Conservation (phyloP, 2,888 invertebrate species). For the Latrodectus hesperus region DNA sequence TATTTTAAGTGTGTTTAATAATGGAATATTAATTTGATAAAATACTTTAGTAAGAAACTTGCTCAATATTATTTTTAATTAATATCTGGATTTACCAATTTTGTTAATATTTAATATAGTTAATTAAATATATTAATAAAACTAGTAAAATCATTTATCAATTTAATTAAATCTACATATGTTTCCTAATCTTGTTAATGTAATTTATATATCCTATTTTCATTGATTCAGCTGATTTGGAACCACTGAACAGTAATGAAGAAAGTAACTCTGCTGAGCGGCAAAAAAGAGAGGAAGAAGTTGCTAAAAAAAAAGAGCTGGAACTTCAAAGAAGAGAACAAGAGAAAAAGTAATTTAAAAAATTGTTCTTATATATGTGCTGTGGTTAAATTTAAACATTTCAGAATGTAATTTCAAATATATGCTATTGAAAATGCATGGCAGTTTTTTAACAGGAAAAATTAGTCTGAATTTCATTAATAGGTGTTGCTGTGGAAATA, state of each 20-base stretch:
- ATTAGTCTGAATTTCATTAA: no score
- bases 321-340: slow-evolving; percentile 59
- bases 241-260: background rate
- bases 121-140: background rate
- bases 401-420: no score
- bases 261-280: slow-evolving; percentile 7
- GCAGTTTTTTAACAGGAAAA: no score
- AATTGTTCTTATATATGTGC: background rate
- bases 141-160: background rate
- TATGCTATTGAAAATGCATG: no score
- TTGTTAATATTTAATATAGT: background rate
- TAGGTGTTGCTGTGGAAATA: no score
- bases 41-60: no score
- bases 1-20: background rate
- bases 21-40: no score
- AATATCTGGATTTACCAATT: background rate
- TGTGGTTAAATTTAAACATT: no score
- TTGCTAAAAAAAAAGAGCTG: slow-evolving; percentile 40
- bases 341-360: slow-evolving; percentile 46
- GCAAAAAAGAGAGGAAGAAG: slow-evolving; percentile 48
- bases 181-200: background rate
- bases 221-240: slow-evolving; percentile 23
- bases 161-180: background rate
- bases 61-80: background rate
- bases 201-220: no score